phyloP scores from a whole-genome alignment of 2,888 invertebrate genomes.

The Drosophila fulvimacula region DNA sequence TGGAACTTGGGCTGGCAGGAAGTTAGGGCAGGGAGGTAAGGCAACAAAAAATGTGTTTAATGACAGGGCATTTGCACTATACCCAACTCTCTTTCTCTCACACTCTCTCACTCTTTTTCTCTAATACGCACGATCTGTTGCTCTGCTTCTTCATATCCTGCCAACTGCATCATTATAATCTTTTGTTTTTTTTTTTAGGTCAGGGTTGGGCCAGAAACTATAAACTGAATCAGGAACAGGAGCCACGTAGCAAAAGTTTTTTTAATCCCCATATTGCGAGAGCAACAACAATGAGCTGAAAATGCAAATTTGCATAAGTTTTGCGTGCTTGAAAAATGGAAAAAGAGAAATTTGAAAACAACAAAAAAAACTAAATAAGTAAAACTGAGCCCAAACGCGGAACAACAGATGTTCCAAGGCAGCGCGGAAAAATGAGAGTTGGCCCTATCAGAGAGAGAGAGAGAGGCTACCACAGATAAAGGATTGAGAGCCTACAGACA shows the following conservation, averaged over 20 bases:
- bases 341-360: slow-evolving; percentile 12
- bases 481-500: slow-evolving; percentile 3
- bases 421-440: slow-evolving; percentile 6
- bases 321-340: slow-evolving; percentile 52
- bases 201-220: slow-evolving; percentile 56
- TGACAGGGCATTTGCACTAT: slow-evolving; percentile 59
- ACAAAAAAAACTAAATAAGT: slow-evolving; percentile 2
- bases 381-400: slow-evolving; percentile 14
- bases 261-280: slow-evolving; percentile 57
- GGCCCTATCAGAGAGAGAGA: not conserved
- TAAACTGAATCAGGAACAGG: slow-evolving; percentile 41
- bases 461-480: slow-evolving; percentile 15
- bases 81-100: slow-evolving; percentile 8
- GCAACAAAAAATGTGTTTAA: slow-evolving; percentile 55
- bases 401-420: slow-evolving; percentile 48
- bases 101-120: slow-evolving; percentile 23
- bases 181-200: slow-evolving; percentile 48
- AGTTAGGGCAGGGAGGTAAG: slow-evolving; percentile 7
- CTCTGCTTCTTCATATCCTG: slow-evolving; percentile 36
- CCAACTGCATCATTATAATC: slow-evolving; percentile 68
- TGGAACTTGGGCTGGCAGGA: slow-evolving; percentile 19
- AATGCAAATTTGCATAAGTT: slow-evolving; percentile 72
- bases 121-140: slow-evolving; percentile 56
- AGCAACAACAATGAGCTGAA: slow-evolving; percentile 51
- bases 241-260: slow-evolving; percentile 30